Base-by-base conservation (phyloP, 1,140 invertebrate species). In the Chionoecetes opilio region DNA sequence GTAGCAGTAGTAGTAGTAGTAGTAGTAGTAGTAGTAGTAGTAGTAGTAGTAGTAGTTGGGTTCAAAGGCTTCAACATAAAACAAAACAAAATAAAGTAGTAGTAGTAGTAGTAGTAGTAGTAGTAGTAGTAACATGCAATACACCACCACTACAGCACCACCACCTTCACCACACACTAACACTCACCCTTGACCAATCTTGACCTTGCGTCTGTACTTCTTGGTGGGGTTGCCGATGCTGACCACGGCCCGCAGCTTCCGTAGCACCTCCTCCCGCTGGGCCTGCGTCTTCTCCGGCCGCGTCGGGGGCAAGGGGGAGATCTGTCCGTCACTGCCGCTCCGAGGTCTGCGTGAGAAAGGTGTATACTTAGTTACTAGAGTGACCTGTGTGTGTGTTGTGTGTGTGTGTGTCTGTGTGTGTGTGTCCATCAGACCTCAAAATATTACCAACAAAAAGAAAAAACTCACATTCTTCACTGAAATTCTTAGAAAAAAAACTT, bases 171-270 rank as follows among this genome's bases (percentile, higher is more conserved):
- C 63, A 3, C 35, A 88, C 35, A 31, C 53, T 1, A 1, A 93
- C 75, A 97, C 97, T 97, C 97, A 99, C 98, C 99, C 99, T 97
- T 99, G 99, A 29, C 99, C 99, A 97, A 99, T 99, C 97, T 99
- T 99, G 97, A 99, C 99, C 98, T 99, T 98, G 97, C 99, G 99
- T 8, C 98, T 99, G 97, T 99, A 99, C 97, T 99, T 99, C 96
- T 98, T 98, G 97, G 99, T 99, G 21, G 99, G 99, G 97, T 99
- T 99, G 17, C 98, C 98, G n/a, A 99, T 98, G 96, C 98, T 98
- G 17, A 99, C 99, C 97, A 99, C 99, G 92, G 98, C 99, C 96
- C 99, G 98, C 96, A 99, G 97, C 97, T 99, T 99, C 97, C 99
- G 98, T 97, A 99, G 97, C 96, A 99, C 99, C 97, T 99, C 99